Percentiles rank a stretch among this genome's conserved stretches.
Evolutionary conservation across 2,888 invertebrate genomes (phyloP).

Genomic region (Apamea anceps): DNA sequence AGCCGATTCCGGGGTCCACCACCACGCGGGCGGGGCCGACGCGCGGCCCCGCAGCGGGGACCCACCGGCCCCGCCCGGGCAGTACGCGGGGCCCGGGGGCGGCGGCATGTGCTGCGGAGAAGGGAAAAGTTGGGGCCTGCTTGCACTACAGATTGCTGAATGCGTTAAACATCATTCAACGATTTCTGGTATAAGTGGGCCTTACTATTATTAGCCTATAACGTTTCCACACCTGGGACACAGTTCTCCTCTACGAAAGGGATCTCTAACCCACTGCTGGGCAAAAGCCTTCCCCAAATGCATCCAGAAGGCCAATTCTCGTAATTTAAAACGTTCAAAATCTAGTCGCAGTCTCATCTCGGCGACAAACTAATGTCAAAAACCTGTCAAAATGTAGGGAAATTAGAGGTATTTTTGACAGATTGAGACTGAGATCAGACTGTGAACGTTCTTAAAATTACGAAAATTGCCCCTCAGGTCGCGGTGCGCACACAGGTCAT

Average conservation of each 20-base stretch:
- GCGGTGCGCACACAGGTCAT: not conserved
- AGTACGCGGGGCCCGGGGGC: conserved; percentile 38
- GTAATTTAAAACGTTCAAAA: no score
- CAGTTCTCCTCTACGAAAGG: not conserved
- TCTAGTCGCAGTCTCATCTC: no score
- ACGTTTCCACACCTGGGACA: not conserved
- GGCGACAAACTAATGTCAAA: no score
- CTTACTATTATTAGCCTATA: not conserved
- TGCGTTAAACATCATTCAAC: not conserved
- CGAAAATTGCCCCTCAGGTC: no score
- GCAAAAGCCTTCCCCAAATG: not conserved
- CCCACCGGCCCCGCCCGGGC: conserved; percentile 61
- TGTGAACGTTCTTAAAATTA: no score
- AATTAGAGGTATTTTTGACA: no score
- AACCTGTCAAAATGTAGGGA: no score
- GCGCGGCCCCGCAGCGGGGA: conserved; percentile 79
- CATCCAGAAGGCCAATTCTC: no score
- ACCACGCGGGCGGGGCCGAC: conserved; percentile 82
- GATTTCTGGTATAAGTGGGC: not conserved
- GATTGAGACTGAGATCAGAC: no score
- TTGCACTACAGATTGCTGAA: conserved; percentile 2
- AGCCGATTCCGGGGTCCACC: conserved; percentile 72
- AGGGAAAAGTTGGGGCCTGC: no score
- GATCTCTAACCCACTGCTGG: not conserved
- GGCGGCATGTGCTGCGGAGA: conserved; percentile 20